These are phyloP conservation scores for Origma solitaria DNA, from an alignment of 2,113 vertebrate genomes.

Conservation along the genomic window DNA sequence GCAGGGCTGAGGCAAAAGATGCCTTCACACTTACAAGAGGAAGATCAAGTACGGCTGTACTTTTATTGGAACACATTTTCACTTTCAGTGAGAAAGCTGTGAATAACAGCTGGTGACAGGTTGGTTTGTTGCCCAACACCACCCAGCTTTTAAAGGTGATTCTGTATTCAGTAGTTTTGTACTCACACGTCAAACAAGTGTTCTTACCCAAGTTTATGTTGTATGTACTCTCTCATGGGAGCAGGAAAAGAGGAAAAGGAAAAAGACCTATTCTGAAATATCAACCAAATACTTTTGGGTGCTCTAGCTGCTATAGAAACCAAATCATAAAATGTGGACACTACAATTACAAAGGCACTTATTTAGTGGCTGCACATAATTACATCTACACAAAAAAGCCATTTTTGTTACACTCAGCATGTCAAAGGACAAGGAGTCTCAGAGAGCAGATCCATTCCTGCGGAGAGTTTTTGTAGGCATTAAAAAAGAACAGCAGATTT, in stretches of 20 bases:
- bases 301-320: background rate
- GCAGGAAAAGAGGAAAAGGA: background rate
- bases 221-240: background rate
- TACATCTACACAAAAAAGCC: background rate
- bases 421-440: background rate
- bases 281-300: background rate
- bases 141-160: background rate
- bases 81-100: background rate
- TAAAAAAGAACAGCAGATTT: background rate
- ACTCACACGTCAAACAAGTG: background rate
- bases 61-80: background rate
- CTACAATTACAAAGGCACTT: background rate
- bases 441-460: background rate
- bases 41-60: background rate
- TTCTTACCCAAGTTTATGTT: background rate
- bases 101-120: background rate
- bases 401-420: background rate
- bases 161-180: background rate
- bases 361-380: background rate
- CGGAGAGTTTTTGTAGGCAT: background rate
- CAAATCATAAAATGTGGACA: background rate
- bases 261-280: background rate
- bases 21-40: background rate
- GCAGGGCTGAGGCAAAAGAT: background rate
- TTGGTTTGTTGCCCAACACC: background rate